phyloP scores from a whole-genome alignment of 2,888 invertebrate genomes.

The Andrena flavipes region DNA sequence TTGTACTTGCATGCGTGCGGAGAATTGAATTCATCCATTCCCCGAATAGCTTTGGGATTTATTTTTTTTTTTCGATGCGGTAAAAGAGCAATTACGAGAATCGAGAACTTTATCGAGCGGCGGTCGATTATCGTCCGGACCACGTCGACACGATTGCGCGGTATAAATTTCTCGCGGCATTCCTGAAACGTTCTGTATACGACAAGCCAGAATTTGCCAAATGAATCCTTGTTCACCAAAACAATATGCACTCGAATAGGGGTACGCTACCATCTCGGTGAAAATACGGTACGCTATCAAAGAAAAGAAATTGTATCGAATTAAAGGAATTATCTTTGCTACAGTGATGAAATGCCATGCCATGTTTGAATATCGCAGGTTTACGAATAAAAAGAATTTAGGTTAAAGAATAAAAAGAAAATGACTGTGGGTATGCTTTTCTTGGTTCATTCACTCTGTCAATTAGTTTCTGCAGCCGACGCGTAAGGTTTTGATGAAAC shows the following conservation, averaged over 20 bases:
- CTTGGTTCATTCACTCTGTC: too few relatives aligned
- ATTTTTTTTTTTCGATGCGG: neutral
- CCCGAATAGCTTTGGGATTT: slow-evolving; percentile 8
- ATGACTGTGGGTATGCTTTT: too few relatives aligned
- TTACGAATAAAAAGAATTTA: too few relatives aligned
- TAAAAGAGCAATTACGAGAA: slow-evolving; percentile 28
- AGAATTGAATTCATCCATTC: slow-evolving; percentile 32
- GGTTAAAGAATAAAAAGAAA: too few relatives aligned
- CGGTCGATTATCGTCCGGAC: slow-evolving; percentile 33
- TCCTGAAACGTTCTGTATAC: slow-evolving; percentile 3
- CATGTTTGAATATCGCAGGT: too few relatives aligned
- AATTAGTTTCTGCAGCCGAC: too few relatives aligned
- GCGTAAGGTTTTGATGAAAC: too few relatives aligned
- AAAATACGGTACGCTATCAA: neutral
- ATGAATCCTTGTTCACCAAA: slow-evolving; percentile 35
- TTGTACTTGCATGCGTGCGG: neutral
- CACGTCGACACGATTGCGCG: neutral
- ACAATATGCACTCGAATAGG: neutral
- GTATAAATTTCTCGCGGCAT: slow-evolving; percentile 13
- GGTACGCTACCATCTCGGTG: neutral
- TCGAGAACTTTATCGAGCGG: slow-evolving; percentile 31
- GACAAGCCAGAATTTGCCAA: neutral
- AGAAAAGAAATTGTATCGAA: neutral
- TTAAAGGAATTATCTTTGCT: neutral
- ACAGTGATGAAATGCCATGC: too few relatives aligned